Conservation (phyloP, 2,888 invertebrate genomes). For the Galerucella nymphaeae region DNA sequence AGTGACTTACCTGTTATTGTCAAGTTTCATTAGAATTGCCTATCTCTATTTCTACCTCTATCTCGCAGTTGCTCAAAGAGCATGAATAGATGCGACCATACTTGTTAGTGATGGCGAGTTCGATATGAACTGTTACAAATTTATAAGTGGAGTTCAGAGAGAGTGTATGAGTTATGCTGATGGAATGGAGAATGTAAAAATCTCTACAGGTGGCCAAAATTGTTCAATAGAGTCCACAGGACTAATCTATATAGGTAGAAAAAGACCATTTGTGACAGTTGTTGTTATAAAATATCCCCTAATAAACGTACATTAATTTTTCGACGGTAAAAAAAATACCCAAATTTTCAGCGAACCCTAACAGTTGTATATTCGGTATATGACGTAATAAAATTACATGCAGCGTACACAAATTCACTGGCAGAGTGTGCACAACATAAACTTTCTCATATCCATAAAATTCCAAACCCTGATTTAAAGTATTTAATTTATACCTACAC, state of each 20-base stretch:
- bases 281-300: no score
- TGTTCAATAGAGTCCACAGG: no score
- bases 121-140: conserved; percentile 46
- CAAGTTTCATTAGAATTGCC: conserved; percentile 57
- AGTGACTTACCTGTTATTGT: conserved; percentile 61
- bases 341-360: background rate
- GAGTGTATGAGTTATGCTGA: background rate
- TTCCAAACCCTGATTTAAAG: conserved; percentile 9
- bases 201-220: background rate
- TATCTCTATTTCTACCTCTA: conserved; percentile 39
- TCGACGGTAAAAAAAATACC: background rate
- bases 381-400: background rate
- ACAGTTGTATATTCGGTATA: background rate
- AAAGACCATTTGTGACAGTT: no score
- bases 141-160: conserved; percentile 30
- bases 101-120: conserved; percentile 36
- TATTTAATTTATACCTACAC: conserved; percentile 31
- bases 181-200: background rate
- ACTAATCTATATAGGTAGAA: no score
- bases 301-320: background rate
- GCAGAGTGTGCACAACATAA: conserved; percentile 5
- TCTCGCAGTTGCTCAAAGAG: conserved; percentile 42
- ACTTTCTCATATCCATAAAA: conserved; percentile 5
- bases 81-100: conserved; percentile 19
- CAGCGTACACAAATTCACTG: background rate